Percentiles rank a stretch among this genome's conserved stretches.
Evolutionary conservation across 2,888 invertebrate species (phyloP).

Genomic region (Bugula neritina): DNA sequence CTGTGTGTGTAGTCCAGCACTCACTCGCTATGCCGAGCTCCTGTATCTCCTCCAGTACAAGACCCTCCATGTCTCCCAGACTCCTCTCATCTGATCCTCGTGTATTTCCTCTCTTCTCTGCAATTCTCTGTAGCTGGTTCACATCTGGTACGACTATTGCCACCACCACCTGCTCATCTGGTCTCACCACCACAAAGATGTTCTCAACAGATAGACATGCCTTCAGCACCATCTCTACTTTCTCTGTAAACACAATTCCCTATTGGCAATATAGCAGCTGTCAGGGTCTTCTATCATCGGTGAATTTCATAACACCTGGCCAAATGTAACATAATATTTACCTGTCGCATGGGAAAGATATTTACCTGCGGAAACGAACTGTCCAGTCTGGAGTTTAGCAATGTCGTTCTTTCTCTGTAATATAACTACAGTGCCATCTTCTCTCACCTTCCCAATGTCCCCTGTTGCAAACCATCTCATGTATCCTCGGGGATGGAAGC

Average conservation of each 20-base stretch:
- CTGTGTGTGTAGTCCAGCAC: too few species aligned
- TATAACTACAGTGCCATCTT: slow-evolving; percentile 79
- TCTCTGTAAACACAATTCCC: slow-evolving; percentile 53
- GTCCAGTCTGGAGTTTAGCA: slow-evolving; percentile 93
- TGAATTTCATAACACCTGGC: too few species aligned
- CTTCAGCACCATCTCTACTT: slow-evolving; percentile 90
- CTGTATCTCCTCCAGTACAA: background rate
- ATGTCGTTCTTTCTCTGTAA: slow-evolving; percentile 97
- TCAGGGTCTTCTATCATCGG: too few species aligned
- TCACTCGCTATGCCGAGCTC: background rate
- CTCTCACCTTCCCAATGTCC: slow-evolving; percentile 88
- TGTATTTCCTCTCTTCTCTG: too few species aligned
- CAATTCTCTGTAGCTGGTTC: slow-evolving; percentile 52
- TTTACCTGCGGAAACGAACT: slow-evolving; percentile 85
- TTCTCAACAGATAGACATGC: slow-evolving; percentile 91
- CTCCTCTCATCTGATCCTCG: background rate
- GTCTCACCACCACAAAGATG: slow-evolving; percentile 92
- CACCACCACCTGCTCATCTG: slow-evolving; percentile 51
- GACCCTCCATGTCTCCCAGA: background rate
- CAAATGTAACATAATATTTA: too few species aligned
- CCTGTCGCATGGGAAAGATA: too few species aligned
- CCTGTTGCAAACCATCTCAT: slow-evolving; percentile 84
- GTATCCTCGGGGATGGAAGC: slow-evolving; percentile 60
- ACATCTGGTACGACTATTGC: slow-evolving; percentile 72
- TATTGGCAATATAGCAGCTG: too few species aligned